Conservation (phyloP, 1,140 invertebrate genomes). For the Penaeus chinensis region DNA sequence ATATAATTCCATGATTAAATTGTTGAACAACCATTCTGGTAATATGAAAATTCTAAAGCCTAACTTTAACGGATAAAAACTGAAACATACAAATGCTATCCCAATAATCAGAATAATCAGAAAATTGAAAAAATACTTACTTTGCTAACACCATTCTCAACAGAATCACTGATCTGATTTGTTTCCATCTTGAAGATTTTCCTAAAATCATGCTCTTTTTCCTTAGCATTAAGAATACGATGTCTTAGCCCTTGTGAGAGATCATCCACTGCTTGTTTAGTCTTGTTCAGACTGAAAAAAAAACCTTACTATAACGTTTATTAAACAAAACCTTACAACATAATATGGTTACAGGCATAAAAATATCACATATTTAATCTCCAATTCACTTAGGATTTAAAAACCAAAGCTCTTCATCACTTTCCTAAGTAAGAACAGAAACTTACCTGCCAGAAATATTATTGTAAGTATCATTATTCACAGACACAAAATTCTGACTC, state of each 20-base stretch:
- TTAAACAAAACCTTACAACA: background rate
- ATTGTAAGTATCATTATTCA: slow-evolving; percentile 54
- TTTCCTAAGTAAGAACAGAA: background rate
- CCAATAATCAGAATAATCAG: too few species aligned
- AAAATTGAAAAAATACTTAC: too few species aligned
- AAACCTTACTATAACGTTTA: background rate
- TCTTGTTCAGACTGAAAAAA: slow-evolving; percentile 56
- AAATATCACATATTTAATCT: too few species aligned
- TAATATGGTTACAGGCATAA: too few species aligned
- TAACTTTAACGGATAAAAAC: too few species aligned
- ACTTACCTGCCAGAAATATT: slow-evolving; percentile 55
- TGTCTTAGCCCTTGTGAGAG: slow-evolving; percentile 42
- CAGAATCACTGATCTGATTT: slow-evolving; percentile 40
- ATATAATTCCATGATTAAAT: too few species aligned
- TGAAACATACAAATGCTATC: too few species aligned
- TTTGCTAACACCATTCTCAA: slow-evolving; percentile 58
- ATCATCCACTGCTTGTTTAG: slow-evolving; percentile 42
- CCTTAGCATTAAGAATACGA: slow-evolving; percentile 28
- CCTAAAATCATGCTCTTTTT: slow-evolving; percentile 55
- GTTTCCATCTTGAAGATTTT: slow-evolving; percentile 60
- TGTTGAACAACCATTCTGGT: too few species aligned
- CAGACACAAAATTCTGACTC: slow-evolving; percentile 57
- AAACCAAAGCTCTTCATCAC: too few species aligned
- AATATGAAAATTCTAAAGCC: too few species aligned
- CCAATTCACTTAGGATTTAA: too few species aligned